Base-by-base conservation (phyloP, 2,113 vertebrate genomes). In the Genyomyrus donnyi region DNA sequence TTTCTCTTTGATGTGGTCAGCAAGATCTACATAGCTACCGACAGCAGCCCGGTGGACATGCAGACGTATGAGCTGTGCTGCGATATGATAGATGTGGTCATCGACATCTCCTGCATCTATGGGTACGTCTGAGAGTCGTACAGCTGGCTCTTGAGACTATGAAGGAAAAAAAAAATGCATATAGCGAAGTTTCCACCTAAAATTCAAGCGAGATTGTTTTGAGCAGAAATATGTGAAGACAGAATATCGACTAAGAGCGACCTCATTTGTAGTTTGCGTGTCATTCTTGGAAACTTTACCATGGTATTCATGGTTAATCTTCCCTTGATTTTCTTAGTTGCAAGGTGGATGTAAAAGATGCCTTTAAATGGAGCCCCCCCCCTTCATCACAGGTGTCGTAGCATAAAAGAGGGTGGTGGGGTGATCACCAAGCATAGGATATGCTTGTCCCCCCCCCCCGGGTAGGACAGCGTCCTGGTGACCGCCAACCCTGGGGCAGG, bases 1-100 rank as follows among this genome's bases (percentile, higher is more conserved):
- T 97, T 97, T 95, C 95, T 97, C 17, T 97, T 97, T 94, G 97
- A 97, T 90, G 97, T 97, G 92, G 97, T 97, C 93, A 97, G 97
- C 95, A 97, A 97, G 94, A 97, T 97, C 93, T 97, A 97, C 92
- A 97, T 97, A 89, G 97, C 97, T 90, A 97, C 97, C 0, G 97
- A 97, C 93, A 97, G 97, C 89, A 95, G 96, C 90, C 97, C 97
- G 1, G 97, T 97, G 94, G 97, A 97, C 89, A 97, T 97, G 97
- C 97, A 97, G 90, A 91, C 91, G 39, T 92, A 92, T 19, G 91
- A 92, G 89, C 95, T 97, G 91, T 97, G 97, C 95, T 97, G 97
- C 92, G 97, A 97, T 90, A 97, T 97, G 97, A 97, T 97, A 88
- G 97, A 97, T 90, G 97, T 97, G 62, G 97, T 97, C 83, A 97